Base-by-base conservation (phyloP, 2,113 vertebrate species). In the Thinocorus orbignyianus region DNA sequence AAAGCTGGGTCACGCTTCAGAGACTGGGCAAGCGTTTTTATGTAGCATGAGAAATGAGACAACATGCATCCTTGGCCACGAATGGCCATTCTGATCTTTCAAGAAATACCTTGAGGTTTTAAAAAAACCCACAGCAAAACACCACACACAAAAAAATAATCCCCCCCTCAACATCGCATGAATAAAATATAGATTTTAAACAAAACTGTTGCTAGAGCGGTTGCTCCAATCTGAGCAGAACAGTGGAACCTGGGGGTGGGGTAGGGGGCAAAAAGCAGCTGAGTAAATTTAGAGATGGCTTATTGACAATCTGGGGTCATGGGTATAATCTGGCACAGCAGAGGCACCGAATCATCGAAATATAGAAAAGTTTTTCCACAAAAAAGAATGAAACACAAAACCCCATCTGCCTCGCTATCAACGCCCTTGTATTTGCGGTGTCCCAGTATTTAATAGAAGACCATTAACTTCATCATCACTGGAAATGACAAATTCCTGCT, bases 261-360 rank as follows among this genome's bases (percentile, higher is more conserved):
- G 46, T 68, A 60, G 17, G 42, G 2, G 3, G 81, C 73, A 72
- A 55, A 74, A 60, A 81, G 89, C n/a, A 82, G 66, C 37, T 37
- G 52, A 24, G 73, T 79, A 77, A 73, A 90, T 95, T 94, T 76
- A 89, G 88, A 86, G 57, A 73, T 49, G 91, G 83, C 54, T 91
- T 81, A 68, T 19, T 44, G 76, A 92, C 70, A 84, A 39, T 46
- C 6, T 57, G 66, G 61, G 74, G 57, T 61, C 65, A 55, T 0
- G 30, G 51, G 39, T 31, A 6, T 22, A n/a, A 83, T 71, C 39
- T 82, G 76, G 68, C 86, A 60, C 44, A 81, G 77, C 39, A 10
- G 44, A 66, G 51, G 22, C 49, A 14, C 49, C 24, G 24, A 54
- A 54, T 54, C 26, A 54, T 4, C 28, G 28, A 54, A 54, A 54